Evolutionary conservation across 2,797 vertebrate genomes (phyloP).

Genomic region (Xerus rutilus): DNA sequence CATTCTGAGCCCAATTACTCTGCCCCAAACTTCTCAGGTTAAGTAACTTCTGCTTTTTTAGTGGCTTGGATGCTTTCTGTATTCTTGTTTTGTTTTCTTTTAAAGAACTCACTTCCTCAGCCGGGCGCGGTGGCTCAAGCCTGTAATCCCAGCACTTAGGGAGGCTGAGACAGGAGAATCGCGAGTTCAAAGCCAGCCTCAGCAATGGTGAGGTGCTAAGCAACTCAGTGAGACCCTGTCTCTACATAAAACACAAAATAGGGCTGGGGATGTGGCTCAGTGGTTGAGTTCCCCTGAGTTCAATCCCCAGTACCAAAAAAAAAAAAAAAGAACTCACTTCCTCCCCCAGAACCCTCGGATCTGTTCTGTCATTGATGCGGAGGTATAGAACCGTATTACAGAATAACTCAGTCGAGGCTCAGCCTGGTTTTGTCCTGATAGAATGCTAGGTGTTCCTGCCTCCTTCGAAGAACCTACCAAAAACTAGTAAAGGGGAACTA

Average conservation of each 20-base stretch:
- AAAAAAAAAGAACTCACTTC: neutral
- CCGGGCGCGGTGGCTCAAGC: too few relatives aligned
- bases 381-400: neutral
- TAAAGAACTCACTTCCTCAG: neutral
- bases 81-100: neutral
- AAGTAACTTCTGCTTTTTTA: neutral
- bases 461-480: neutral
- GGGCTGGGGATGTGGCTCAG: too few relatives aligned
- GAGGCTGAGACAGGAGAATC: too few relatives aligned
- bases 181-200: too few relatives aligned
- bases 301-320: too few relatives aligned
- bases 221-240: too few relatives aligned
- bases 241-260: too few relatives aligned
- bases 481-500: neutral
- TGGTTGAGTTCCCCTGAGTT: too few relatives aligned
- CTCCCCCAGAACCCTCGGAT: neutral
- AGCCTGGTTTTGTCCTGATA: neutral
- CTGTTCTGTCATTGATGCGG: neutral
- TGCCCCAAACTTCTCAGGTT: neutral
- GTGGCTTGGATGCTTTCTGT: neutral
- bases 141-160: too few relatives aligned
- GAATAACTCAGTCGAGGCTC: neutral
- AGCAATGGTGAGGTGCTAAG: too few relatives aligned
- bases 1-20: neutral
- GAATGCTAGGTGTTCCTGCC: neutral